phyloP scores from a whole-genome alignment of 1,140 invertebrate genomes.

The Papilio aristodemus region DNA sequence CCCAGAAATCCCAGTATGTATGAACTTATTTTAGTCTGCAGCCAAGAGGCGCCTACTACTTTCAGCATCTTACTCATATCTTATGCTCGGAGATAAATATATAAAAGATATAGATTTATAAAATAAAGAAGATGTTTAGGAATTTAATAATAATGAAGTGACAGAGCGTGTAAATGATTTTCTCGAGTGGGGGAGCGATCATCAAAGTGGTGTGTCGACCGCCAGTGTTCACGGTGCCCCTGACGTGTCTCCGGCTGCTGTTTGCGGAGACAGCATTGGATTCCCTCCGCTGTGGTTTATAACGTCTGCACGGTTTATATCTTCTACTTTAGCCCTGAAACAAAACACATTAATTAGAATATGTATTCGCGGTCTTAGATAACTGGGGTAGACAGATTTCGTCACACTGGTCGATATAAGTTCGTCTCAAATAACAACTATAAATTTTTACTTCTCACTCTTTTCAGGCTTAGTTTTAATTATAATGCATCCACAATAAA shows the following conservation, averaged over 20 bases:
- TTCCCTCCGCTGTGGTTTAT: constrained; percentile 38
- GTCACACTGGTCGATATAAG: too few relatives aligned
- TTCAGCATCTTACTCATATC: constrained; percentile 84
- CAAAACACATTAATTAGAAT: constrained; percentile 44
- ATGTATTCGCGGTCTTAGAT: not conserved
- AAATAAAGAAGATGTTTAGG: constrained; percentile 78
- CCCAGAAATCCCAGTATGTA: constrained; percentile 85
- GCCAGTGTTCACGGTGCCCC: constrained; percentile 51
- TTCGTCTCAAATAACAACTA: too few relatives aligned
- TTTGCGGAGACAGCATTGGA: constrained; percentile 59
- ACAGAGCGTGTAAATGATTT: constrained; percentile 74
- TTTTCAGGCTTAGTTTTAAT: too few relatives aligned
- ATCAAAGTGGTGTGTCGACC: constrained; percentile 63
- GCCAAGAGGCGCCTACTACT: constrained; percentile 89
- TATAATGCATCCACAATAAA: too few relatives aligned
- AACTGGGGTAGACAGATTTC: too few relatives aligned
- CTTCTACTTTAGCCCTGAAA: constrained; percentile 67
- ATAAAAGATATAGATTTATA: constrained; percentile 63
- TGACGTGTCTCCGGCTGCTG: constrained; percentile 45
- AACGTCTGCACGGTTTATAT: constrained; percentile 50
- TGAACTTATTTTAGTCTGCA: constrained; percentile 86
- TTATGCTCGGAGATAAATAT: constrained; percentile 41
- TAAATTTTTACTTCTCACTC: too few relatives aligned
- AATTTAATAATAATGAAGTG: constrained; percentile 81
- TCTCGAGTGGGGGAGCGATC: constrained; percentile 69